Base-by-base conservation (phyloP, 2,797 vertebrate species). In the Xiphorhynchus erythropygius region DNA sequence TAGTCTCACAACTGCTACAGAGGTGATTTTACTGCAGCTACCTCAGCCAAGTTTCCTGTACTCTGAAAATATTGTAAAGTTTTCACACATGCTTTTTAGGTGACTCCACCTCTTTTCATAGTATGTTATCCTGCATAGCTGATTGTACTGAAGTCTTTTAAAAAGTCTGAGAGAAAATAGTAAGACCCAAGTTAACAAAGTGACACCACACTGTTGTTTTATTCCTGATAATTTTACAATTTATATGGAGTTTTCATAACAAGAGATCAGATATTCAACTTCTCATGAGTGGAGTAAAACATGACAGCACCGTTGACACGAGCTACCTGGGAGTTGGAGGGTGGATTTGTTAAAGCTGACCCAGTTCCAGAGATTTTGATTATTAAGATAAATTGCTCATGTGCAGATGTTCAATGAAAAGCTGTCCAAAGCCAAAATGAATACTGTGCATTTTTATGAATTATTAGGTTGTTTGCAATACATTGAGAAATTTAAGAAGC, bases 201-300 rank as follows among this genome's bases (percentile, higher is more conserved):
- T 44, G 21, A 39, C 19, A 65, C 9, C 27, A 53, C 7, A 32
- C 3, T 5, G 12, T 35, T 18, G 4, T 37, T 53, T 91, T 84
- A 49, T 47, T 81, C 49, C 50, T 37, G 6, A 16, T 53, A 74
- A 37, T 22, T 71, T 75, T 49, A 33, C 21, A 50, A 22, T 55
- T 77, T 68, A 35, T 57, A 60, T 35, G 17, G 22, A 77, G 3
- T 37, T 81, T 78, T 49, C 11, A 32, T 49, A 80, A 52, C 3
- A 44, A 75, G 24, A 76, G 10, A 57, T 39, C 27, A 59, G 7
- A 23, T 62, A 39, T 32, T 67, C 63, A 70, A 33, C 23, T 73
- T 91, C 32, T 71, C 15, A 37, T 2, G 0, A 4, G 1, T 0
- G 0, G 37, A 7, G 16, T 63, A 87, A 85, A 63, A 74, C 7